Conservation (phyloP, 2,113 vertebrate species). For the Eptesicus fuscus region DNA sequence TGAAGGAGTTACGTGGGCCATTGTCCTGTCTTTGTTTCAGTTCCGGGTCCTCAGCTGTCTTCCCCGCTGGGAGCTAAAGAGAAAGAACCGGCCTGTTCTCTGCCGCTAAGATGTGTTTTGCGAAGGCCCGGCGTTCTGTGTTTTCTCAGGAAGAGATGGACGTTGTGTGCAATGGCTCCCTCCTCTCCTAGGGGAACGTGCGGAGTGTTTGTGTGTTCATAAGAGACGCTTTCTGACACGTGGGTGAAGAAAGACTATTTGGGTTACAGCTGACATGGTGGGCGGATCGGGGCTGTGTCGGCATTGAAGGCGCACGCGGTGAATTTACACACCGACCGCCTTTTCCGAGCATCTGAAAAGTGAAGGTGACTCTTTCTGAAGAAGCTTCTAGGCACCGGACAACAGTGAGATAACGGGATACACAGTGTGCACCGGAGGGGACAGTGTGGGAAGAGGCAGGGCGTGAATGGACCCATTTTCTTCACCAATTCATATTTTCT, state of each 20-base stretch:
- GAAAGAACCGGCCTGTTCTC: slow-evolving; percentile 70
- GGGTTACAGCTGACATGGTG: slow-evolving; percentile 11
- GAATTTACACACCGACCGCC: neutral
- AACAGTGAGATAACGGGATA: neutral
- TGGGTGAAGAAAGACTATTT: slow-evolving; percentile 1
- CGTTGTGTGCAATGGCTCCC: neutral
- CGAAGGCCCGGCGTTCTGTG: slow-evolving; percentile 41
- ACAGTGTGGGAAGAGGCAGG: neutral
- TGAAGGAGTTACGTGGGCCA: slow-evolving; percentile 57
- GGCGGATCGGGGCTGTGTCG: neutral
- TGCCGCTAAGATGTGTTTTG: slow-evolving; percentile 59
- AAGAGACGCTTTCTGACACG: slow-evolving; percentile 44
- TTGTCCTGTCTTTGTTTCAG: slow-evolving; percentile 73
- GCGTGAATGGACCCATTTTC: neutral
- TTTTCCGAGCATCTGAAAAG: slow-evolving; percentile 40
- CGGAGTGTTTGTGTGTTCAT: slow-evolving; percentile 30
- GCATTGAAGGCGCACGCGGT: neutral
- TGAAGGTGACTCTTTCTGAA: slow-evolving; percentile 3
- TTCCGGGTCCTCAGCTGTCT: slow-evolving; percentile 73
- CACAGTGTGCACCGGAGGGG: neutral
- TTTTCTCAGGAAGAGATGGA: neutral
- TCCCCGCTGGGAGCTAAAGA: slow-evolving; percentile 67
- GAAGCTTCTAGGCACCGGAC: neutral
- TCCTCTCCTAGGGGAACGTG: neutral
- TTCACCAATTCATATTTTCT: neutral